Evolutionary conservation across 2,888 invertebrate genomes (phyloP), one percentile per base, ranked within the genome.

Genomic region (Dione juno): DNA sequence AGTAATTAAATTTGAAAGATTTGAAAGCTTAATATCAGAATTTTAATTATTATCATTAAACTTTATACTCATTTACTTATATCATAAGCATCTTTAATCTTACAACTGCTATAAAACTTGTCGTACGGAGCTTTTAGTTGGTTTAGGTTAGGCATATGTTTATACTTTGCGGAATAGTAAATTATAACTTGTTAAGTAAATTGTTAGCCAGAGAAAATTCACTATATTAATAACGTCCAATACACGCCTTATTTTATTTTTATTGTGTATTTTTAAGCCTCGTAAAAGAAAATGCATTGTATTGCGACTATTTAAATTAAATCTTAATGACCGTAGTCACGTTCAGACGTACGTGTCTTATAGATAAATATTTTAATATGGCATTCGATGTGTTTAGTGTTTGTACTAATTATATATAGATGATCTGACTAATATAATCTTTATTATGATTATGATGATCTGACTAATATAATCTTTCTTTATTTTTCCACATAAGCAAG

Each of bases 1-100:
- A 64, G 14, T 64, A 21, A 64, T 64, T 64, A 5, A 64, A 50
- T 50, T 64, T 64, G 52, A 64, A 40, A 52, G 50, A 52, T 37
- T 64, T 37, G 37, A 35, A 14, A 40, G 19, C 19, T 37, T 37
- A n/a, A n/a, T 50, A 19, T 50, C 16, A 40, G 40, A 40, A 19
- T 40, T 37, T 48, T 3, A 14, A 40, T 19, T 8, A 37, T 35
- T n/a, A 14, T 13, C 10, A 48, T 63, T 35, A n/a, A 54, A 35
- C 10, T 9, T 35, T 8, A 54, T 16, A 50, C 19, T 50, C 3
- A 16, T 10, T 16, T 19, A 50, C 48, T 16, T 48, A 48, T 3
- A 16, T 48, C 9, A 16, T 50, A 16, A 10, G 16, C 10, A 16
- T 48, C n/a, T 9, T 48, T 10, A 19, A 45, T 9, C 16, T 1